Conservation (phyloP, 2,888 invertebrate genomes). For the Thera britannica region DNA sequence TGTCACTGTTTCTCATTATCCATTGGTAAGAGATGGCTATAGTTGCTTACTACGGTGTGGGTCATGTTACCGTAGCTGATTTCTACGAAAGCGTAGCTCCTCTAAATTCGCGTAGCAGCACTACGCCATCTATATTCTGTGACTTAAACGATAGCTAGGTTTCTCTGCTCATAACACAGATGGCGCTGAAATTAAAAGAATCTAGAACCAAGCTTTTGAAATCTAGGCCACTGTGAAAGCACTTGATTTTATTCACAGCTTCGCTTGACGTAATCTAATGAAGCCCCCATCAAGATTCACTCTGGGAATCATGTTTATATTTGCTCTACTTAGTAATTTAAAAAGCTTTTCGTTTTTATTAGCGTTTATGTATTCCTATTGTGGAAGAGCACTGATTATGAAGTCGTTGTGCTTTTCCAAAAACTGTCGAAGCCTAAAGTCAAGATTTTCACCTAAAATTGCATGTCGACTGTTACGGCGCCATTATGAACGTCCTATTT, state of each 20-base stretch:
- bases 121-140: conserved; percentile 5
- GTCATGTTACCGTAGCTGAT: conserved; percentile 10
- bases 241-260: conserved; percentile 22
- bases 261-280: conserved; percentile 21
- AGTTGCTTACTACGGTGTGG: background rate
- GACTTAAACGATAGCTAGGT: background rate
- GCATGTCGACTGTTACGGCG: no score
- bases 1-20: no score
- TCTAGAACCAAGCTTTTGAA: conserved; percentile 1
- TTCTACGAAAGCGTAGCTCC: conserved; percentile 17
- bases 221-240: conserved; percentile 24
- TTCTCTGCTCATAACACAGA: conserved; percentile 10
- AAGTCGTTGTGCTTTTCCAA: background rate
- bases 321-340: conserved; percentile 7
- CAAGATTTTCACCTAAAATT: no score
- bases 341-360: background rate
- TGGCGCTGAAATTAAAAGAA: conserved; percentile 12
- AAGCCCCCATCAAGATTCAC: conserved; percentile 15
- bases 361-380: background rate
- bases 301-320: conserved; percentile 10
- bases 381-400: background rate
- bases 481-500: no score
- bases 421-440: no score
- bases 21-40: no score
- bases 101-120: conserved; percentile 8